Conservation (phyloP, 2,797 vertebrate species). For the Sebastes trivittatus region DNA sequence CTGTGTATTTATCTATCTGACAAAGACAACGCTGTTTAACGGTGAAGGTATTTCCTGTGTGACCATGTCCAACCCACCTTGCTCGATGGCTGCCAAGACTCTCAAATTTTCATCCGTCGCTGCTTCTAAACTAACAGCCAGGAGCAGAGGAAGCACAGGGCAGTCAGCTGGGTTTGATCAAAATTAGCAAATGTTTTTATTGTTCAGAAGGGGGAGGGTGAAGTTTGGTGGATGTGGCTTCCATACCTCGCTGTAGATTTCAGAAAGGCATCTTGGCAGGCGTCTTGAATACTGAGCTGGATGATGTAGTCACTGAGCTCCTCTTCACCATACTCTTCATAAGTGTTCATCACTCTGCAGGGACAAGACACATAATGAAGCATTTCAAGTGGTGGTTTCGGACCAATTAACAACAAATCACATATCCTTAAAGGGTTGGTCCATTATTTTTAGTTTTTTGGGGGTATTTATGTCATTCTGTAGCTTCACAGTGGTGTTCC, state of each 20-base stretch:
- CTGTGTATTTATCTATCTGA: slow-evolving; percentile 7
- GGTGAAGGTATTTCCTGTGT: background rate
- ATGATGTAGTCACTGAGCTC: slow-evolving; percentile 79
- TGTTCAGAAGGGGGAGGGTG: background rate
- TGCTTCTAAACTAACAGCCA: slow-evolving; percentile 75
- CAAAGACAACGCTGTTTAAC: background rate
- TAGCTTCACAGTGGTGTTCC: accelerated
- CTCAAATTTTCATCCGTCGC: slow-evolving; percentile 82
- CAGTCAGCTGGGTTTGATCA: background rate
- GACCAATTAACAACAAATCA: background rate
- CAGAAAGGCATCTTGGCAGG: slow-evolving; percentile 72
- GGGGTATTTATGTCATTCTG: too few species aligned
- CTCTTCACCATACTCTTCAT: slow-evolving; percentile 79
- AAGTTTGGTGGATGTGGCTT: background rate
- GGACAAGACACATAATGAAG: background rate
- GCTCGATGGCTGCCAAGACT: slow-evolving; percentile 83
- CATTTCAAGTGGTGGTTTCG: background rate
- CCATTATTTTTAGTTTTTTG: too few species aligned
- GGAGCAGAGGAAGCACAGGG: background rate
- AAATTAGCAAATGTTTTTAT: background rate
- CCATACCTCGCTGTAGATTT: slow-evolving; percentile 80
- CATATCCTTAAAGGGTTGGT: too few species aligned
- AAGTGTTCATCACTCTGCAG: slow-evolving; percentile 74
- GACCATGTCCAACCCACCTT: slow-evolving; percentile 72
- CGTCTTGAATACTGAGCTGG: slow-evolving; percentile 85